A percentile compares a stretch with the other conserved stretches of the same genome.
Evolutionary conservation across 2,113 vertebrate species (phyloP).

Genomic region (Cichladusa arquata): DNA sequence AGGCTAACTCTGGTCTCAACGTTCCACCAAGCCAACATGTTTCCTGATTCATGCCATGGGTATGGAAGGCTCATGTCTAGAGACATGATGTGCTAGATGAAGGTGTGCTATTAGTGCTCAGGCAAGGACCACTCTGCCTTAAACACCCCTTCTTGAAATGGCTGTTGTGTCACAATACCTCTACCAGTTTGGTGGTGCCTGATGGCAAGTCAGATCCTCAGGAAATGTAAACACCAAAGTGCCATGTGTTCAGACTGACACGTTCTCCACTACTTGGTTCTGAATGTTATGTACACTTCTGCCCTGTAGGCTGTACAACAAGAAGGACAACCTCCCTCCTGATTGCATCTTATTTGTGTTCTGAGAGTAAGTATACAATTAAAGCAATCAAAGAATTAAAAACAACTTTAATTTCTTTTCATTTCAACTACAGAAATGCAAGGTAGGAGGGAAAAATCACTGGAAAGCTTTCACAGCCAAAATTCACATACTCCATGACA

Average conservation of each 20-base stretch:
- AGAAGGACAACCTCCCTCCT: background rate
- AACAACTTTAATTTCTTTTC: background rate
- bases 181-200: rapidly evolving
- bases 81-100: no score
- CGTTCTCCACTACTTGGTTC: background rate
- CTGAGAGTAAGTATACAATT: background rate
- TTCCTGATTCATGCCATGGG: rapidly evolving
- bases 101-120: background rate
- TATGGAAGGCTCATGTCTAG: background rate
- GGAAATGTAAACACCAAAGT: background rate
- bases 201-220: background rate
- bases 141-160: background rate
- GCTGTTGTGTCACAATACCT: background rate
- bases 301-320: background rate
- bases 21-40: background rate
- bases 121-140: background rate
- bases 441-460: background rate
- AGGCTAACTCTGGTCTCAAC: background rate
- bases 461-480: background rate
- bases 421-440: background rate
- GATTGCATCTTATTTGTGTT: background rate
- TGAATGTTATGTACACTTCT: background rate
- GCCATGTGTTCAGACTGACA: rapidly evolving
- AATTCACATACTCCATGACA: background rate
- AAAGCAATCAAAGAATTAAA: background rate